A percentile compares a stretch with the other conserved stretches of the same genome.
phyloP scores from a whole-genome alignment of 53 echinoderm and acorn worm genomes.

The Luidia sarsii region DNA sequence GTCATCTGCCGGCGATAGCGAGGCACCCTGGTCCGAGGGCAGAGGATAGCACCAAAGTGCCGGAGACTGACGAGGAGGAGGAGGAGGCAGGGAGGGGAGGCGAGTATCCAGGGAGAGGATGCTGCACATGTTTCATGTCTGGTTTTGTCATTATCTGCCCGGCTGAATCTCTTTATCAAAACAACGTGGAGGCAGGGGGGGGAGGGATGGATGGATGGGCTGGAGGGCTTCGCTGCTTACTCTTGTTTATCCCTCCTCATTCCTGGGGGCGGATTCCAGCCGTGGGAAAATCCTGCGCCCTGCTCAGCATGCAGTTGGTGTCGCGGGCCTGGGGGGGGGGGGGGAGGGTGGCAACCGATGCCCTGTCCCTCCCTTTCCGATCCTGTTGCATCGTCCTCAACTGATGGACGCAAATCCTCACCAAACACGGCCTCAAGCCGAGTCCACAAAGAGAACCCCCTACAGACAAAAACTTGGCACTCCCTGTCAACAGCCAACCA shows the following conservation, averaged over 20 bases:
- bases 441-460: too few species aligned
- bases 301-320: slow-evolving; percentile 29
- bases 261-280: slow-evolving; percentile 38
- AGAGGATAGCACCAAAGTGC: too few species aligned
- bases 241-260: slow-evolving; percentile 41
- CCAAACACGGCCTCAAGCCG: too few species aligned
- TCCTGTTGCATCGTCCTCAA: slow-evolving; percentile 1
- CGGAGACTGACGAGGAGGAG: too few species aligned
- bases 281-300: slow-evolving; percentile 30
- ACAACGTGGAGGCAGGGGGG: too few species aligned
- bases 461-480: too few species aligned
- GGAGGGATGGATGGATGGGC: too few species aligned
- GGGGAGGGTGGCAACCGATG: not conserved
- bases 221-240: slow-evolving; percentile 37
- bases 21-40: too few species aligned
- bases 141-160: slow-evolving; percentile 46
- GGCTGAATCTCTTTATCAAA: slow-evolving; percentile 52
- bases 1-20: too few species aligned
- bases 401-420: slow-evolving; percentile 8
- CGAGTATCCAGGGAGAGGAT: slow-evolving; percentile 21
- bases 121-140: slow-evolving; percentile 47
- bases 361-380: too few species aligned
- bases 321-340: not conserved
- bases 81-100: too few species aligned
- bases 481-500: too few species aligned